Evolutionary conservation across 2,113 vertebrate genomes (phyloP).

Genomic region (Romanogobio albipinnatus): DNA sequence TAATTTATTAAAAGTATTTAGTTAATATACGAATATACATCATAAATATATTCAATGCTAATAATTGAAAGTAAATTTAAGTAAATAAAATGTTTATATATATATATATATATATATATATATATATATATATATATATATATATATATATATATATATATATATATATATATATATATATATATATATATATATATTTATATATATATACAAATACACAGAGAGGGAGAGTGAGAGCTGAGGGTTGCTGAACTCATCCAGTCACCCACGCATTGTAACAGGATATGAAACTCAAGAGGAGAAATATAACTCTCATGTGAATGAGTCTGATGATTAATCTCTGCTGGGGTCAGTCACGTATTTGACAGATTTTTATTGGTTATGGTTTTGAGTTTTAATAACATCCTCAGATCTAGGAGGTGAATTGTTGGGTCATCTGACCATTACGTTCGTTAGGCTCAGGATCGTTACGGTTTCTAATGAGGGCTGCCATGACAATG

Average conservation of each 20-base stretch:
- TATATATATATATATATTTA: too few relatives aligned
- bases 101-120: too few relatives aligned
- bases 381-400: slow-evolving; percentile 34
- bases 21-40: too few relatives aligned
- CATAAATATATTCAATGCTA: too few relatives aligned
- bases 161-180: too few relatives aligned
- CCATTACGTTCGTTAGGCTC: slow-evolving; percentile 13
- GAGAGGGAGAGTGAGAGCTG: neutral
- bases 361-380: slow-evolving; percentile 20
- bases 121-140: too few relatives aligned
- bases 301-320: slow-evolving; percentile 31
- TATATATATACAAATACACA: neutral
- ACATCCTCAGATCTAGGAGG: slow-evolving; percentile 31
- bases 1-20: too few relatives aligned
- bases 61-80: too few relatives aligned
- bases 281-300: slow-evolving; percentile 27
- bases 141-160: too few relatives aligned
- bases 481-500: slow-evolving; percentile 45
- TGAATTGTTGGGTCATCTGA: slow-evolving; percentile 22
- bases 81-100: too few relatives aligned
- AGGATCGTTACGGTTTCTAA: slow-evolving; percentile 36
- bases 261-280: slow-evolving; percentile 26
- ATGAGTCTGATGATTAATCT: slow-evolving; percentile 12
- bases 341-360: slow-evolving; percentile 18
- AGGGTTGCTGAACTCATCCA: slow-evolving; percentile 4